Evolutionary conservation across 2,113 vertebrate genomes (phyloP).

Genomic region (Pelecanoides urinatrix): DNA sequence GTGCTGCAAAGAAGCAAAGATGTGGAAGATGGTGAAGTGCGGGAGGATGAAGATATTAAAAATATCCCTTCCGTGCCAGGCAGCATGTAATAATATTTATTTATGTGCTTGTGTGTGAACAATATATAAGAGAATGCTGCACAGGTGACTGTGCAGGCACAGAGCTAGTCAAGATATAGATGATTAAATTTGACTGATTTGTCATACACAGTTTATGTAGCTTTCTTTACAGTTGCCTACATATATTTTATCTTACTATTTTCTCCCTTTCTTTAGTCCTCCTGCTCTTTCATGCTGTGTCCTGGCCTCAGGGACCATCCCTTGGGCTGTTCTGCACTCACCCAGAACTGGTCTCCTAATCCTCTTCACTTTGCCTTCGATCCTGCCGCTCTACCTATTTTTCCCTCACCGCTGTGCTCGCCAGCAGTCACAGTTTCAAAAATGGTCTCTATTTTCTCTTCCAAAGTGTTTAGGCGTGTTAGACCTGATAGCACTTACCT

Average conservation of each 20-base stretch:
- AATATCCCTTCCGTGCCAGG: neutral
- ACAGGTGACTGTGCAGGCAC: neutral
- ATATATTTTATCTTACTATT: slow-evolving; percentile 19
- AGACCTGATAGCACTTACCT: neutral
- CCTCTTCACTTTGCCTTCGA: neutral
- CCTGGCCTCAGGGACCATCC: slow-evolving; percentile 29
- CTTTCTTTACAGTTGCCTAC: slow-evolving; percentile 31
- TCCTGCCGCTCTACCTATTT: slow-evolving; percentile 20
- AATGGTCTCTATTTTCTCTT: slow-evolving; percentile 56
- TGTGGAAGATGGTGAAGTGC: neutral
- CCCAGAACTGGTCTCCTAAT: slow-evolving; percentile 24
- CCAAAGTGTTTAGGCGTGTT: neutral
- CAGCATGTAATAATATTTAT: neutral
- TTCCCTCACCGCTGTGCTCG: neutral
- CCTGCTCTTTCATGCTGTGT: neutral
- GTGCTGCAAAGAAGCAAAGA: neutral
- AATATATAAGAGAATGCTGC: neutral
- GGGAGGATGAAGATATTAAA: neutral
- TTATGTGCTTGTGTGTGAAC: slow-evolving; percentile 57
- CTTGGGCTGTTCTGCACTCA: slow-evolving; percentile 44
- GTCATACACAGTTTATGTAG: neutral
- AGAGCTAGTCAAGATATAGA: neutral
- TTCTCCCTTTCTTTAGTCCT: slow-evolving; percentile 16
- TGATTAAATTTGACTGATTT: neutral
- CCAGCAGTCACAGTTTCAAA: slow-evolving; percentile 61